A percentile compares a stretch with the other conserved stretches of the same genome.
These are phyloP conservation scores for Nomada ferruginata DNA, from an alignment of 2,888 invertebrate genomes.

Conservation along the genomic window DNA sequence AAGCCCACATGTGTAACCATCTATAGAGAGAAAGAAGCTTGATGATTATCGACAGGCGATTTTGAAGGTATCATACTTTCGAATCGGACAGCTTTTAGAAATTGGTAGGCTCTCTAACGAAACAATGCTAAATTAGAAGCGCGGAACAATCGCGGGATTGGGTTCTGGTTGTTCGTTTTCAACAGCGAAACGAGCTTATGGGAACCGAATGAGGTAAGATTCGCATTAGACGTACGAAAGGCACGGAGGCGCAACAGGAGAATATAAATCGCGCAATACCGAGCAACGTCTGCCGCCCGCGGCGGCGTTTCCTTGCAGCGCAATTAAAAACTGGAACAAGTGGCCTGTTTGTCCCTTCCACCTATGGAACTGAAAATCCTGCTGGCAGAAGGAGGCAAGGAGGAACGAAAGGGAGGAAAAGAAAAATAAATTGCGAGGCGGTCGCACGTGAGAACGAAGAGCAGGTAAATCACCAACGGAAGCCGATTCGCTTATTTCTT, in stretches of 20 bases:
- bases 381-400: slow-evolving; percentile 30
- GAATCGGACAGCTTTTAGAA: neutral
- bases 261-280: slow-evolving; percentile 69
- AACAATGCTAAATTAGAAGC: slow-evolving; percentile 9
- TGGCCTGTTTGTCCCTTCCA: slow-evolving; percentile 11
- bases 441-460: slow-evolving; percentile 67
- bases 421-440: slow-evolving; percentile 4
- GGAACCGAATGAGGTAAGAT: slow-evolving; percentile 72
- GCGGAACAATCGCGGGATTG: slow-evolving; percentile 39
- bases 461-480: slow-evolving; percentile 48
- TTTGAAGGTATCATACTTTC: no score
- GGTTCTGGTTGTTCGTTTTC: slow-evolving; percentile 23
- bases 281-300: slow-evolving; percentile 48
- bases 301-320: slow-evolving; percentile 64
- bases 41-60: neutral
- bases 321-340: slow-evolving; percentile 75
- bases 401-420: neutral
- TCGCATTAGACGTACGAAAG: slow-evolving; percentile 58
- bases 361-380: slow-evolving; percentile 61
- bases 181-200: slow-evolving; percentile 62
- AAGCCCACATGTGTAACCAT: neutral
- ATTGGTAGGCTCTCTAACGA: neutral
- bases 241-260: slow-evolving; percentile 61
- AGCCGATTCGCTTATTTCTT: slow-evolving; percentile 46
- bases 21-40: no score